Evolutionary conservation across 1,140 invertebrate genomes (phyloP).

Genomic region (Holcopasites calliopsidis): DNA sequence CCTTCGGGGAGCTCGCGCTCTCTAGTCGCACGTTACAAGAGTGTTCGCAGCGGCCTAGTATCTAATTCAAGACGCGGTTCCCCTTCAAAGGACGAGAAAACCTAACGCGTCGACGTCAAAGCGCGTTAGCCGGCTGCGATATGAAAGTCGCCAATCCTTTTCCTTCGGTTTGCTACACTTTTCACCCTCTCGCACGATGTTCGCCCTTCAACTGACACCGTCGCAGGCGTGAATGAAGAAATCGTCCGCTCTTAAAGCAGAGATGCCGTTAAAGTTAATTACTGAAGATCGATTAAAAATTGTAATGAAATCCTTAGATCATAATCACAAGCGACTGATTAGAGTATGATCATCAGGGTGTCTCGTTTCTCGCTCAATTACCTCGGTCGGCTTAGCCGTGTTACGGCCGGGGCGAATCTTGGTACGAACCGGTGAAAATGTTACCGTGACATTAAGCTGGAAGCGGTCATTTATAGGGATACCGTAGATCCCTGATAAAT

Average conservation of each 20-base stretch:
- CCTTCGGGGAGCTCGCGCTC: background rate
- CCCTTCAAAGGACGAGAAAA: conserved; percentile 23
- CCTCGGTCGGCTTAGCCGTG: background rate
- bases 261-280: too few relatives aligned
- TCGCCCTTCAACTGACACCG: too few relatives aligned
- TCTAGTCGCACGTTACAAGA: conserved; percentile 17
- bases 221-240: too few relatives aligned
- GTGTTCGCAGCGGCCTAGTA: background rate
- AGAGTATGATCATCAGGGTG: background rate
- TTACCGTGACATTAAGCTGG: conserved; percentile 5
- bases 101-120: background rate
- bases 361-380: background rate
- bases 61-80: conserved; percentile 30
- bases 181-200: too few relatives aligned
- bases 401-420: background rate
- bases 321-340: background rate
- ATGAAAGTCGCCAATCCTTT: conserved; percentile 16
- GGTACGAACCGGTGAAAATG: background rate
- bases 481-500: background rate
- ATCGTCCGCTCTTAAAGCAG: too few relatives aligned
- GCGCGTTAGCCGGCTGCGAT: background rate
- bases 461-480: background rate
- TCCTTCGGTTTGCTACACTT: background rate
- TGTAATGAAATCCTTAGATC: too few relatives aligned
- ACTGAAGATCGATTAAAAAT: too few relatives aligned